Evolutionary conservation across 2,888 invertebrate genomes (phyloP), one percentile per base, ranked within the genome.

Genomic region (Agonopterix heracliana): DNA sequence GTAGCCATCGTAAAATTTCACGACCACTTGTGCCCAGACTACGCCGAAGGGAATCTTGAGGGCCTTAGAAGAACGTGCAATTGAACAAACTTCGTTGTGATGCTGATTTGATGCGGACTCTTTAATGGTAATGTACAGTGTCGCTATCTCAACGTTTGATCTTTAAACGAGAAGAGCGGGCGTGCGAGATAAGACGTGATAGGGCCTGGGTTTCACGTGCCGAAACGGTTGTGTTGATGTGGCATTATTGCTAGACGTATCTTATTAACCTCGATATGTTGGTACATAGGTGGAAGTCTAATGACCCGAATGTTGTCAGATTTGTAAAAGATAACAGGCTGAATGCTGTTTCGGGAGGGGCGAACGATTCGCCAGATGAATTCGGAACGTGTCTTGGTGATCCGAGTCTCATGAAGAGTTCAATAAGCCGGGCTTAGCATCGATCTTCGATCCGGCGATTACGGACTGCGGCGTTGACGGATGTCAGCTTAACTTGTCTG

Each of bases 401-500:
- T 76, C 71, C 64, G 71, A 78, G 78, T 73, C 70, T 76, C 73
- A 71, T 73, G 74, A 79, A 74, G 74, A 83, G 81, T 81, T 81
- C 77, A 81, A 81, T 88, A 88, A 88, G 82, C 84, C 61, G 74
- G 71, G 81, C 84, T 88, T 85, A 87, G 69, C 81, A 81, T 81
- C 74, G 85, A 85, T 86, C 83, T 87, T 81, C 78, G 81, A 87
- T 86, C 78, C 74, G 71, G 71, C 73, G 86, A 85, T 86, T 86
- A 85, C 75, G 75, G 68, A 66, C 60, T 61, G 68, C 74, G 77
- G 81, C 86, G 88, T 80, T 88, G 88, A 88, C 87, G 88, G 87
- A 88, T 83, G 87, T 83, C 87, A 73, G 84, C 84, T 88, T 86
- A 86, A 75, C 74, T 79, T 83, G 86, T 84, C 85, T 79, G 83